Percentiles rank a stretch among this genome's conserved stretches.
Evolutionary conservation across 1,140 invertebrate species (phyloP).

Genomic region (Eriocheir sinensis): DNA sequence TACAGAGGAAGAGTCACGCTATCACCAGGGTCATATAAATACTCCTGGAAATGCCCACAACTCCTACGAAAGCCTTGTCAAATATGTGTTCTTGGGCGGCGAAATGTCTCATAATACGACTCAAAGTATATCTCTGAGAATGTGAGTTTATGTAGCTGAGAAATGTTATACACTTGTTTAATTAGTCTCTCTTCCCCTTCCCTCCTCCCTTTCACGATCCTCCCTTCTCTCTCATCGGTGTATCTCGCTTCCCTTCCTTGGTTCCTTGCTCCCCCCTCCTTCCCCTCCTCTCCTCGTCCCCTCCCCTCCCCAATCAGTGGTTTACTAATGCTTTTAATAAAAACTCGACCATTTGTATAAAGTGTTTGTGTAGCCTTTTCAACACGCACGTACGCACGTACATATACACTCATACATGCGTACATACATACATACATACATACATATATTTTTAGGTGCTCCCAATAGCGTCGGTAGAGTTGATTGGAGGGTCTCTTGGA

Average conservation of each 20-base stretch:
- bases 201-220: neutral
- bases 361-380: neutral
- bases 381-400: neutral
- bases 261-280: neutral
- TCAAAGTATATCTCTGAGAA: too few species aligned
- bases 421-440: constrained; percentile 25
- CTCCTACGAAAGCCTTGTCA: too few species aligned
- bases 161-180: neutral
- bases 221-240: neutral
- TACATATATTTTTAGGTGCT: neutral
- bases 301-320: constrained; percentile 32
- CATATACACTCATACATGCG: constrained; percentile 10
- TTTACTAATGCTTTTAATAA: constrained; percentile 42
- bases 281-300: neutral
- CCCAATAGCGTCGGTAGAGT: too few species aligned
- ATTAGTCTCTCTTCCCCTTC: neutral
- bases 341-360: neutral
- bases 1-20: too few species aligned
- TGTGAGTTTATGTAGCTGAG: neutral
- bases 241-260: neutral
- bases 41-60: too few species aligned
- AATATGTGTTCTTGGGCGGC: too few species aligned
- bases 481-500: too few species aligned
- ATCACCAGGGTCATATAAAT: too few species aligned
- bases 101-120: too few species aligned